Percentiles rank a stretch among this genome's conserved stretches.
phyloP scores from a whole-genome alignment of 1,140 invertebrate species.

The Agrypnia vestita region DNA sequence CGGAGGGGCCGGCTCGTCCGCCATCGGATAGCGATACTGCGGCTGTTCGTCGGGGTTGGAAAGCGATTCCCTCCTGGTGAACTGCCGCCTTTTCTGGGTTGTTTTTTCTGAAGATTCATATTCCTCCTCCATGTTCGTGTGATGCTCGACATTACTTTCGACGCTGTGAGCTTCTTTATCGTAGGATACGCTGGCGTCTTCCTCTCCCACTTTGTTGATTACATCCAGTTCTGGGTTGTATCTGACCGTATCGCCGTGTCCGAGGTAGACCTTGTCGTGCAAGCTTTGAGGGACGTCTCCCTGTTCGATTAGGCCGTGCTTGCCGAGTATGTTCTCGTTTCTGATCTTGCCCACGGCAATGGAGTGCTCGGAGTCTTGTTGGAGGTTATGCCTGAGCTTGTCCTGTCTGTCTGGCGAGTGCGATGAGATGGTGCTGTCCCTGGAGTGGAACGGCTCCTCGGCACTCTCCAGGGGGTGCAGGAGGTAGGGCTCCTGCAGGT shows the following conservation, averaged over 20 bases:
- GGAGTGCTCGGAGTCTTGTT: constrained; percentile 40
- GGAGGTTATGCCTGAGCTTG: constrained; percentile 44
- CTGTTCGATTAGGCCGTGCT: constrained; percentile 24
- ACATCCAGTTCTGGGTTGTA: constrained; percentile 72
- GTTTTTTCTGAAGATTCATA: constrained; percentile 45
- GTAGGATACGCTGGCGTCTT: constrained; percentile 64
- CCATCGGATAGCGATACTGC: constrained; percentile 48
- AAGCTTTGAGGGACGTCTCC: constrained; percentile 36
- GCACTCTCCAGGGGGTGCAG: constrained; percentile 21
- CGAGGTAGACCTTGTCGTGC: constrained; percentile 67
- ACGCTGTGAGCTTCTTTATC: constrained; percentile 44
- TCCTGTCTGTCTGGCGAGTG: constrained; percentile 43
- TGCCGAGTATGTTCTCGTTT: constrained; percentile 37
- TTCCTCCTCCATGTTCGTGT: constrained; percentile 19
- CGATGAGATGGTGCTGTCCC: constrained; percentile 21
- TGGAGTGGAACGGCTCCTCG: constrained; percentile 37
- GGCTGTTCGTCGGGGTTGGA: constrained; percentile 55
- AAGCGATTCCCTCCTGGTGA: constrained; percentile 56
- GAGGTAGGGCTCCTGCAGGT: constrained; percentile 43
- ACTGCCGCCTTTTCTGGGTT: constrained; percentile 53
- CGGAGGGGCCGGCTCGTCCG: constrained; percentile 49
- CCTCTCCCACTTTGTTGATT: constrained; percentile 63
- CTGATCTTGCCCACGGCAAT: constrained; percentile 26
- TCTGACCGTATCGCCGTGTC: constrained; percentile 71
- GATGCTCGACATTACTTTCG: constrained; percentile 60